Percentiles rank a stretch among this genome's conserved stretches.
These are phyloP conservation scores for Brachionus calyciflorus DNA, from an alignment of 1,140 invertebrate genomes.

Conservation along the genomic window DNA sequence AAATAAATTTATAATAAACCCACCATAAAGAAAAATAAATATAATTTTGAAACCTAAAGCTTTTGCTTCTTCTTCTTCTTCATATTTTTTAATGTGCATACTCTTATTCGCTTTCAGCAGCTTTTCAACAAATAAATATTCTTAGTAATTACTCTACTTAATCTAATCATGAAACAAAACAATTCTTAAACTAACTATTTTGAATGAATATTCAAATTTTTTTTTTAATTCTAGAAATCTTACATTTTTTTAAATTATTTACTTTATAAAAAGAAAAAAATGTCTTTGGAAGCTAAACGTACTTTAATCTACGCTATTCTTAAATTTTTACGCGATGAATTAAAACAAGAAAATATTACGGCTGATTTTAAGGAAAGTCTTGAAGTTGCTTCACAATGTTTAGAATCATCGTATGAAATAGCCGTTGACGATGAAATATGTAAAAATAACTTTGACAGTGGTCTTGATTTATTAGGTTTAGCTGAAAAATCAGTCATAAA, in stretches of 20 bases:
- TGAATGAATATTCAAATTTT: too few species aligned
- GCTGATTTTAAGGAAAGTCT: slow-evolving; percentile 43
- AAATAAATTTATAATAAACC: not conserved
- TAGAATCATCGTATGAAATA: slow-evolving; percentile 44
- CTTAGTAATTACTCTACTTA: too few species aligned
- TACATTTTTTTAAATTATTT: not conserved
- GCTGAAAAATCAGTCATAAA: slow-evolving; percentile 44
- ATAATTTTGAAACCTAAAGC: too few species aligned
- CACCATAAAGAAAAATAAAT: not conserved
- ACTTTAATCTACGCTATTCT: slow-evolving; percentile 34
- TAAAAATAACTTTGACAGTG: slow-evolving; percentile 42
- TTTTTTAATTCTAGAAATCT: not conserved
- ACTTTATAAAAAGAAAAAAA: not conserved
- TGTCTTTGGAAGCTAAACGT: slow-evolving; percentile 39
- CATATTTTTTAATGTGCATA: too few species aligned
- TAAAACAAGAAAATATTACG: slow-evolving; percentile 10
- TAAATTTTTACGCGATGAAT: slow-evolving; percentile 39
- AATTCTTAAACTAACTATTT: too few species aligned
- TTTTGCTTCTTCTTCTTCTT: too few species aligned
- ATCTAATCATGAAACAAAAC: too few species aligned
- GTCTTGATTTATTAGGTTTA: slow-evolving; percentile 10
- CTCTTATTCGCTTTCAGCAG: too few species aligned
- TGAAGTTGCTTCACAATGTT: slow-evolving; percentile 41
- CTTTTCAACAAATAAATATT: too few species aligned
- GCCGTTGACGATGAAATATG: slow-evolving; percentile 37